phyloP scores from a whole-genome alignment of 2,888 invertebrate species.

The Leptopilina drosophilae region DNA sequence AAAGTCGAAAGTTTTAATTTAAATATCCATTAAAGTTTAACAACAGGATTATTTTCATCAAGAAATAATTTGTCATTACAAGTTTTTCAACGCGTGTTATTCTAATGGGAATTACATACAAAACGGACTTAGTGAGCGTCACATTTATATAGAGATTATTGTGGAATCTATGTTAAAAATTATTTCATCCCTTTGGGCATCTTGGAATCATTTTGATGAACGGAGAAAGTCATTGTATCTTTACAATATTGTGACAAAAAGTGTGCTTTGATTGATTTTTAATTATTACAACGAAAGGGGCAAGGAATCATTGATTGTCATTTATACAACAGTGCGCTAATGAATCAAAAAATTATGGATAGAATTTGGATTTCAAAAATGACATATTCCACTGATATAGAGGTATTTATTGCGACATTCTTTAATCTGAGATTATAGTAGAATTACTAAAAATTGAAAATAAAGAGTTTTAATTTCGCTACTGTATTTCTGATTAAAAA shows the following conservation, averaged over 20 bases:
- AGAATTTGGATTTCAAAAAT: slow-evolving; percentile 29
- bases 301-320: slow-evolving; percentile 1
- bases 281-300: neutral
- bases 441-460: neutral
- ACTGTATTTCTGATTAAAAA: too few species aligned
- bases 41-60: neutral
- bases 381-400: slow-evolving; percentile 32
- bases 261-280: neutral
- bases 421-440: neutral
- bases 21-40: slow-evolving; percentile 29
- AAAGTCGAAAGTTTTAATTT: slow-evolving; percentile 23
- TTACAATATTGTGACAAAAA: neutral
- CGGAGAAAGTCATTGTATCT: neutral
- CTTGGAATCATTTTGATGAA: slow-evolving; percentile 5
- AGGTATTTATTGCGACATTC: slow-evolving; percentile 43
- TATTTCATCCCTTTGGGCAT: slow-evolving; percentile 26
- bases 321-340: slow-evolving; percentile 14
- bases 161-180: slow-evolving; percentile 36
- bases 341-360: slow-evolving; percentile 32
- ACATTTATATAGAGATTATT: slow-evolving; percentile 38
- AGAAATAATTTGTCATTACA: neutral
- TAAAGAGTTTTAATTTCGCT: too few species aligned
- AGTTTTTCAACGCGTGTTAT: neutral
- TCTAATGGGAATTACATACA: slow-evolving; percentile 41
- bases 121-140: slow-evolving; percentile 44